Base-by-base conservation (phyloP, 2,888 invertebrate species). In the Molorchus minor region DNA sequence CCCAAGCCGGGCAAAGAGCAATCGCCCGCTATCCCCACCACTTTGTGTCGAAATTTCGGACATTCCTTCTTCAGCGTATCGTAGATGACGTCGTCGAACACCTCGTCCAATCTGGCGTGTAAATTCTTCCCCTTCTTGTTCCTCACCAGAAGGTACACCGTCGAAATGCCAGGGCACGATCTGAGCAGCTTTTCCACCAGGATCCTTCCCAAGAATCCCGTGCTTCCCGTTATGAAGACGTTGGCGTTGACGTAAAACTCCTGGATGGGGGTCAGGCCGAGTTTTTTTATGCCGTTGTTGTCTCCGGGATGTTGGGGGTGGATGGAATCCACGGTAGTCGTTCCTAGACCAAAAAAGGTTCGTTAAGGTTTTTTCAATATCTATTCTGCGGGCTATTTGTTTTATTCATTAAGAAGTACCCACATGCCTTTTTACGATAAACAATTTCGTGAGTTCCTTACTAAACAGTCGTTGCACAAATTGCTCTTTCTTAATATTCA, bases 81-180 rank as follows among this genome's bases (percentile, higher is more conserved):
- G 70, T 88, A 89, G 0, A 88, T 87, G 17, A 85, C 83, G 68
- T 90, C 88, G 10, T 88, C 86, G 65, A 90, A 88, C 12, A 91
- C 82, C 65, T 87, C 86, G 8, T 88, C 88, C 45, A 90, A 78
- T 55, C 91, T 83, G 0, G 87, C 84, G 65, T 86, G 84, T 36
- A 87, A 82, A 66, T 87, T 86, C 74, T 88, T 87, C 0, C 81
- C 89, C 77, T 84, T 84, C 73, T 87, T 88, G 21, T 81, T 75
- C 44, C 88, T 78, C 15, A 87, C 80, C 35, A 88, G 75, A 19
- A 87, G 70, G 70, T 84, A 87, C 59, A 87, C 80, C 10, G 82
- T 80, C 21, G 82, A 80, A 3, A 87, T 71, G 33, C 84, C 82
- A 0, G 83, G 81, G 36, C 87, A 87, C 12, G 82, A 80, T 44